A percentile compares a stretch with the other conserved stretches of the same genome.
Conservation (phyloP, 2,888 invertebrate genomes). For the Lochmaea capreae region DNA sequence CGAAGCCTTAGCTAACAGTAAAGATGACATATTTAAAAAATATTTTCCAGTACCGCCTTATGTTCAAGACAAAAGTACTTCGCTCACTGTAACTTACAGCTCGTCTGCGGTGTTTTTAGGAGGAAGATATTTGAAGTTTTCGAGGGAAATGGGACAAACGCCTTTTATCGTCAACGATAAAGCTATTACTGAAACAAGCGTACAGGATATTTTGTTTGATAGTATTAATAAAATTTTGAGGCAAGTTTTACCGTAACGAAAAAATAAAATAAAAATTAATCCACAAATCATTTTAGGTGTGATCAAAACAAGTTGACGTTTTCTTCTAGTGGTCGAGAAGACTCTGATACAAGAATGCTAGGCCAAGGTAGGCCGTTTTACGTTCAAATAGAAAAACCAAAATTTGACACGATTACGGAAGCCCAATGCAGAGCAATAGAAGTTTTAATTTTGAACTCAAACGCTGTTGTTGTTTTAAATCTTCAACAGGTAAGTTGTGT, state of each 20-base stretch:
- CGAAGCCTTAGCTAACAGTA: constrained; percentile 67
- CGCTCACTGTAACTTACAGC: constrained; percentile 67
- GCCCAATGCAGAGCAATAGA: constrained; percentile 71
- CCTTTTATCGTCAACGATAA: constrained; percentile 91
- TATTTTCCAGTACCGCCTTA: constrained; percentile 69
- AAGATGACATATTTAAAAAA: constrained; percentile 67
- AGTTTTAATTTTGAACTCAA: constrained; percentile 68
- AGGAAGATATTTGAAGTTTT: constrained; percentile 86
- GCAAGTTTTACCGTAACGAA: constrained; percentile 63
- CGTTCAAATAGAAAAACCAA: constrained; percentile 82
- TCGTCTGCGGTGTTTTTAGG: constrained; percentile 76
- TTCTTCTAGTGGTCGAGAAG: constrained; percentile 94
- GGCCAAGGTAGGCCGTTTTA: constrained; percentile 94
- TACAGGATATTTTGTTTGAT: constrained; percentile 88
- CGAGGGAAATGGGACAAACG: constrained; percentile 88
- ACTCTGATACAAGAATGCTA: constrained; percentile 95
- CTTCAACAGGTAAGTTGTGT: constrained; percentile 72
- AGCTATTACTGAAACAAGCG: constrained; percentile 85
- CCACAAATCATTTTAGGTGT: constrained; percentile 17
- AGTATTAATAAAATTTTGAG: constrained; percentile 72
- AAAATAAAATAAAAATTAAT: constrained; percentile 49
- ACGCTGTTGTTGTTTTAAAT: constrained; percentile 71
- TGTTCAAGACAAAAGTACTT: constrained; percentile 63
- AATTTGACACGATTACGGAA: constrained; percentile 67
- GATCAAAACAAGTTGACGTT: constrained; percentile 70